Conservation (phyloP, 2,888 invertebrate genomes). For the Melitaea athalia region DNA sequence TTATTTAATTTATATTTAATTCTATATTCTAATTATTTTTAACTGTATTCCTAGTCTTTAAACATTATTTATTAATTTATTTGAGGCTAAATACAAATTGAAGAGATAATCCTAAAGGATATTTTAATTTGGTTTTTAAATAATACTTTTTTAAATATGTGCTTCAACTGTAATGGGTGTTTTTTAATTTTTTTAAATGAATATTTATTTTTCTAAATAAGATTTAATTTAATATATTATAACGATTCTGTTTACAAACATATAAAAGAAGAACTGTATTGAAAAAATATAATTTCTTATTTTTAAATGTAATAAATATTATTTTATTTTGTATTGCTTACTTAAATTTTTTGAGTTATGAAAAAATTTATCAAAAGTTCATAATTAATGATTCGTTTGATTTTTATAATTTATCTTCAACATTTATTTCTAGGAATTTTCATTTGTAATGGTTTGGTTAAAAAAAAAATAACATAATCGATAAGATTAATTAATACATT, state of each 20-base stretch:
- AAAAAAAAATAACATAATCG: constrained; percentile 1
- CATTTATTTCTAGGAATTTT: neutral
- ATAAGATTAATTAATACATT: constrained; percentile 19
- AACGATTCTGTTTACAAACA: too few relatives aligned
- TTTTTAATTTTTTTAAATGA: neutral
- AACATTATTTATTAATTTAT: constrained; percentile 1
- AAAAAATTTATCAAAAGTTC: too few relatives aligned
- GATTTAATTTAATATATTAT: too few relatives aligned
- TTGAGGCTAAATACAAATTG: constrained; percentile 5
- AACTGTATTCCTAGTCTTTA: constrained; percentile 23
- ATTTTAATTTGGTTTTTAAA: constrained; percentile 1
- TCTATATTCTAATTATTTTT: constrained; percentile 15
- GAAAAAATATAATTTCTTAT: too few relatives aligned
- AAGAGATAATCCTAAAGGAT: neutral
- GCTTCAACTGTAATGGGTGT: neutral
- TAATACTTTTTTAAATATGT: neutral
- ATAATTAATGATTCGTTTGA: neutral
- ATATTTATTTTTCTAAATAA: neutral
- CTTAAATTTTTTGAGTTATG: too few relatives aligned
- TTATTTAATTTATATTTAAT: neutral
- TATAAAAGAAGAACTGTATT: too few relatives aligned
- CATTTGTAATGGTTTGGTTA: constrained; percentile 17
- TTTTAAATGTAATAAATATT: too few relatives aligned
- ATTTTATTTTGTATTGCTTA: too few relatives aligned
- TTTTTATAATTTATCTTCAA: neutral